Percentiles rank a stretch among this genome's conserved stretches.
Conservation (phyloP, 2,797 vertebrate species). For the Varecia variegata region DNA sequence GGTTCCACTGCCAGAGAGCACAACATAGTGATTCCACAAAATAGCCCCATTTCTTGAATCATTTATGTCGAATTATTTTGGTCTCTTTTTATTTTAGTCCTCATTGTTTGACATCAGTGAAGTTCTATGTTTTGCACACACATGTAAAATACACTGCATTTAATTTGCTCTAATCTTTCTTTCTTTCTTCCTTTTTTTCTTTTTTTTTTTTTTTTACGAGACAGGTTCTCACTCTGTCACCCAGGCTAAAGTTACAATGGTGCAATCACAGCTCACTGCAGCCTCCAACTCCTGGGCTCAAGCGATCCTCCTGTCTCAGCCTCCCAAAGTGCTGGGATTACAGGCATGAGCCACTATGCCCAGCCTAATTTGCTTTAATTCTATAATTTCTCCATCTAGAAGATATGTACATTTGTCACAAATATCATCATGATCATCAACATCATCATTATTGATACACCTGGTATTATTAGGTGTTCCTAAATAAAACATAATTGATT, state of each 20-base stretch:
- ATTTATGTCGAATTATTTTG: neutral
- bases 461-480: neutral
- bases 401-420: neutral
- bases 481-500: neutral
- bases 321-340: too few relatives aligned
- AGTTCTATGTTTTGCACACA: neutral
- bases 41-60: neutral
- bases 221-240: too few relatives aligned
- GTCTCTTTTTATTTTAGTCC: neutral
- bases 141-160: neutral
- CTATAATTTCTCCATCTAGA: neutral
- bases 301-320: too few relatives aligned
- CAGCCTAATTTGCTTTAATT: neutral
- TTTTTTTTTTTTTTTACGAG: too few relatives aligned
- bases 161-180: neutral
- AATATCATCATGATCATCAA: neutral
- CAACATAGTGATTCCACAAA: too few relatives aligned
- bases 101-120: neutral
- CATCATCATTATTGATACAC: neutral
- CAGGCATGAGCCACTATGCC: too few relatives aligned
- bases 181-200: too few relatives aligned
- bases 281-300: too few relatives aligned
- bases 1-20: neutral
- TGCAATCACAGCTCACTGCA: too few relatives aligned
- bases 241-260: too few relatives aligned